Conservation (phyloP, 2,113 vertebrate species). For the Vulpes lagopus region DNA sequence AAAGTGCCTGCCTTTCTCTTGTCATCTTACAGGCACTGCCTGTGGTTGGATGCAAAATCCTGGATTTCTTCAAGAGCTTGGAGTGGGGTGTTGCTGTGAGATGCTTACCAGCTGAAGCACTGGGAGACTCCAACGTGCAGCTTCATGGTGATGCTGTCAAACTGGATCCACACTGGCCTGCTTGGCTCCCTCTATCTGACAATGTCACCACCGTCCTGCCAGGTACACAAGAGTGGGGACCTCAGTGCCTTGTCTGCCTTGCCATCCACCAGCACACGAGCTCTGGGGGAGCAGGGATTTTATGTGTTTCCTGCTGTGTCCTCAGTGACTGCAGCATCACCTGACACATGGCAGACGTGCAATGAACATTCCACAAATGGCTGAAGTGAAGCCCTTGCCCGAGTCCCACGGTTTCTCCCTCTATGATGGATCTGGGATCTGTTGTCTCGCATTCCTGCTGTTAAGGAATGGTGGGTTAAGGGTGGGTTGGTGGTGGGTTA, state of each 20-base stretch:
- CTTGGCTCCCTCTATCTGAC: neutral
- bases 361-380: neutral
- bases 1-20: neutral
- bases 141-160: neutral
- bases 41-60: slow-evolving; percentile 60
- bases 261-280: neutral
- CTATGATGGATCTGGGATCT: neutral
- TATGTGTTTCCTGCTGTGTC: neutral
- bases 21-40: slow-evolving; percentile 12
- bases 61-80: slow-evolving; percentile 62
- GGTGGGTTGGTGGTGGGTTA: neutral
- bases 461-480: neutral
- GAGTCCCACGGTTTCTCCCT: neutral
- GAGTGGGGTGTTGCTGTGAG: neutral
- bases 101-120: neutral
- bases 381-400: neutral
- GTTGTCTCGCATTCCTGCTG: neutral
- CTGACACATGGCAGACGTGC: neutral
- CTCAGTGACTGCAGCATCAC: neutral
- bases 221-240: neutral
- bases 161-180: neutral
- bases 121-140: neutral
- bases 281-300: neutral
- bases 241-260: neutral
- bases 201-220: neutral